Evolutionary conservation across 1,140 invertebrate genomes (phyloP), one percentile per base, ranked within the genome.

Genomic region (Maniola jurtina): DNA sequence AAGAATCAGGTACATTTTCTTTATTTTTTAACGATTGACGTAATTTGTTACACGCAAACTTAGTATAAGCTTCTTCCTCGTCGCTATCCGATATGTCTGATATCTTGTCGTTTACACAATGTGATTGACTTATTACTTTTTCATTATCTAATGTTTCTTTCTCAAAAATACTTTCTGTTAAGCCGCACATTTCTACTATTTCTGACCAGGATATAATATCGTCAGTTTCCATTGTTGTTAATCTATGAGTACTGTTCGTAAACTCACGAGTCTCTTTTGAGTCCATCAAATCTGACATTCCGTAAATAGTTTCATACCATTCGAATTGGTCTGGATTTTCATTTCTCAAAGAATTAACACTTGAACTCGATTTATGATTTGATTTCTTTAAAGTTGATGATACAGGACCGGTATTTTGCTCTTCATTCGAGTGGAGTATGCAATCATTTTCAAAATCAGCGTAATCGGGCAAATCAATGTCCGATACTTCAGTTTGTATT

Each of bases 221-320:
- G 40, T 77, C 76, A 25, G 73, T 75, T n/a, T 73, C 65, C 52
- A 55, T 64, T 50, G 63, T 68, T 45, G 63, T 68, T 66, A 58
- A 56, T 42, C 56, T 40, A 59, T 68, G 61, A 48, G 45, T 64
- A 50, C 58, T 62, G 25, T 64, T 61, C 60, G 60, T 71, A 59
- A 67, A 65, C 14, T 65, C 64, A 57, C 25, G 36, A 11, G 50
- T 68, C 4, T 77, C 68, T 13, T 57, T 66, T 2, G 64, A 64
- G 10, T 76, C 70, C 42, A 84, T 70, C n/a, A 82, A 54, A 40
- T 82, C 80, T 5, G 85, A 82, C 25, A 90, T 52, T 9, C 88
- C 88, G 64, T 84, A 90, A 40, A 90, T 80, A 58, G 79, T 84
- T 69, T 90, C 88, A 57, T 87, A 82, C 86, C 86, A 90, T 40